Percentiles rank a stretch among this genome's conserved stretches.
Conservation (phyloP, 2,113 vertebrate species). For the Coracopsis vasa region DNA sequence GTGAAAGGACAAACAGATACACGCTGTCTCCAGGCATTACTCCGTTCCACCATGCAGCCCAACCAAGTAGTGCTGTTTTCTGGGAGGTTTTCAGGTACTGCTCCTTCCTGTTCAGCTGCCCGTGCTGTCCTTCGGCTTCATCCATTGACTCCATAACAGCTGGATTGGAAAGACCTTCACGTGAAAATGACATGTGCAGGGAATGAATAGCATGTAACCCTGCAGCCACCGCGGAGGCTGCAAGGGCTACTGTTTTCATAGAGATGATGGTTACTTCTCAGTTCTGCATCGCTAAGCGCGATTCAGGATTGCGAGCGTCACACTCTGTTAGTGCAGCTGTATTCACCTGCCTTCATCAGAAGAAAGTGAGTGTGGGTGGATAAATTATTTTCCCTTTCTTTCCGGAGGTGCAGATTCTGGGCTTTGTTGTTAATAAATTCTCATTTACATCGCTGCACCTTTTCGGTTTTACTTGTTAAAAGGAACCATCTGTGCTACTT, state of each 20-base stretch:
- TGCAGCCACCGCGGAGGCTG: background rate
- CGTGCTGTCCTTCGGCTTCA: slow-evolving; percentile 52
- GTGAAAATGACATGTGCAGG: background rate
- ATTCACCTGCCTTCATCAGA: slow-evolving; percentile 77
- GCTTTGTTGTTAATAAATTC: slow-evolving; percentile 73
- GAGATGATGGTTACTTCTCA: slow-evolving; percentile 39
- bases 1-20: slow-evolving; percentile 84
- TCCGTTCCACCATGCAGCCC: slow-evolving; percentile 76
- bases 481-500: slow-evolving; percentile 10
- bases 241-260: slow-evolving; percentile 10
- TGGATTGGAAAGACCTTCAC: slow-evolving; percentile 66
- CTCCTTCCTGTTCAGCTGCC: slow-evolving; percentile 51
- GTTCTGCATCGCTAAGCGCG: slow-evolving; percentile 51
- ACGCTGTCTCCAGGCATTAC: slow-evolving; percentile 78
- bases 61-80: slow-evolving; percentile 56
- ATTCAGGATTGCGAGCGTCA: slow-evolving; percentile 67
- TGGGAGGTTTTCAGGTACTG: slow-evolving; percentile 61
- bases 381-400: slow-evolving; percentile 79
- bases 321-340: slow-evolving; percentile 71
- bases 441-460: slow-evolving; percentile 70
- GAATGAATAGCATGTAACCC: background rate
- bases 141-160: slow-evolving; percentile 68
- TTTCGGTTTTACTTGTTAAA: slow-evolving; percentile 55
- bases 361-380: slow-evolving; percentile 75
- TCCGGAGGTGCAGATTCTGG: slow-evolving; percentile 70